phyloP scores from a whole-genome alignment of 1,140 invertebrate species.

The Micrasema longulum region DNA sequence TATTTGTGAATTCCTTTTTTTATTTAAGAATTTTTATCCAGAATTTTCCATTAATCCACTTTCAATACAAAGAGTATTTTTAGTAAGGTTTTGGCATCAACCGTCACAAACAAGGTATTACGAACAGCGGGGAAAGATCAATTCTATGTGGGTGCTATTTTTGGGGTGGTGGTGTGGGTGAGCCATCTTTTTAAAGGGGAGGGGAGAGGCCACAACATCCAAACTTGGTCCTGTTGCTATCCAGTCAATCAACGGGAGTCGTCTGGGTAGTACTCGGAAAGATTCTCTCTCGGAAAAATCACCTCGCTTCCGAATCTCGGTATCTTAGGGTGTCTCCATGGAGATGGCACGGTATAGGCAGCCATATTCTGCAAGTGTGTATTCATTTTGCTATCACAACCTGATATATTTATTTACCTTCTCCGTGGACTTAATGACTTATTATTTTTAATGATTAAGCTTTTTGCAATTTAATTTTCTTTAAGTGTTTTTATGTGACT shows the following conservation, averaged over 20 bases:
- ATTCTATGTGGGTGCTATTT: background rate
- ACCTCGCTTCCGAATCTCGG: constrained; percentile 6
- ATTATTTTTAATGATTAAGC: too few species aligned
- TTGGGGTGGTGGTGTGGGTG: background rate
- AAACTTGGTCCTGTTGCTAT: constrained; percentile 48
- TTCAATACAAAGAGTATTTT: too few species aligned
- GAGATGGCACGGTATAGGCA: constrained; percentile 54
- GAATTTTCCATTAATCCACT: too few species aligned
- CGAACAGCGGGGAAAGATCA: constrained; percentile 26
- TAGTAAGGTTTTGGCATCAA: too few species aligned
- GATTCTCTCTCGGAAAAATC: constrained; percentile 18
- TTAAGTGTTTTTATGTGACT: too few species aligned
- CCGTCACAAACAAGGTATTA: too few species aligned
- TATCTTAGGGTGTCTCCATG: constrained; percentile 53
- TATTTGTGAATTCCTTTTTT: too few species aligned
- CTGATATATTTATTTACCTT: background rate
- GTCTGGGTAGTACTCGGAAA: constrained; percentile 50
- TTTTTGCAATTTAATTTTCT: too few species aligned
- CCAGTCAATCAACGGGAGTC: constrained; percentile 51
- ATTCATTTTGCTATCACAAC: constrained; percentile 11
- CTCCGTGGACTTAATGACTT: background rate
- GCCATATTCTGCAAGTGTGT: constrained; percentile 51
- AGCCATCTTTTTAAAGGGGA: constrained; percentile 11
- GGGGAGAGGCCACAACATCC: constrained; percentile 17
- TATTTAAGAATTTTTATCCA: too few species aligned